These are phyloP conservation scores for Tipula helvola DNA, from an alignment of 2,888 invertebrate genomes.

Conservation along the genomic window DNA sequence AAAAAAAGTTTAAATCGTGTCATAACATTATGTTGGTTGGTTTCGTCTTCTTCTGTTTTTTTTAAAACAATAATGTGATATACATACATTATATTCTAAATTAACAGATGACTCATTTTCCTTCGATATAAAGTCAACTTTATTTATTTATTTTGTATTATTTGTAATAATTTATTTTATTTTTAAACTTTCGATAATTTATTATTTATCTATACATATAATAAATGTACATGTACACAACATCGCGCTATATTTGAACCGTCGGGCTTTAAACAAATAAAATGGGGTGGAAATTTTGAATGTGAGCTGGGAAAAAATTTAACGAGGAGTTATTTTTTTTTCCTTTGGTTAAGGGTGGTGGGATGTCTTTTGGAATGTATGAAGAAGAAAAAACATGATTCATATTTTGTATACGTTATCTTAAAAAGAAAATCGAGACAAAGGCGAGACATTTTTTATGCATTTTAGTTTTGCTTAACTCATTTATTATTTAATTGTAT, in stretches of 20 bases:
- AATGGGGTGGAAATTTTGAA: neutral
- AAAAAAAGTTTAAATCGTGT: neutral
- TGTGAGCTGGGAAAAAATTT: neutral
- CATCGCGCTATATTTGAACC: neutral
- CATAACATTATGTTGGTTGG: neutral
- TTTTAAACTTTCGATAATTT: neutral
- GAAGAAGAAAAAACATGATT: neutral
- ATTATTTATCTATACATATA: neutral
- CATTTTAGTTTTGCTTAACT: neutral
- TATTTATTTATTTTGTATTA: neutral
- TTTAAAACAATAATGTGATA: too few relatives aligned
- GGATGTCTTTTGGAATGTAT: neutral
- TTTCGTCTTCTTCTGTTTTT: neutral
- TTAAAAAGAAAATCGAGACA: neutral
- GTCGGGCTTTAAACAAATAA: neutral
- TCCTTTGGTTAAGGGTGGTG: neutral
- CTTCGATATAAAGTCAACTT: neutral
- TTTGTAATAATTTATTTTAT: neutral
- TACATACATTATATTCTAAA: too few relatives aligned
- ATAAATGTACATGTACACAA: neutral
- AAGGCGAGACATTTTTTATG: neutral
- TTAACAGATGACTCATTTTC: neutral
- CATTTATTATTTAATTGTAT: neutral
- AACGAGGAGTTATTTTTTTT: neutral
- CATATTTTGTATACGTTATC: neutral